phyloP scores from a whole-genome alignment of 2,797 vertebrate species.

The Salmo trutta region DNA sequence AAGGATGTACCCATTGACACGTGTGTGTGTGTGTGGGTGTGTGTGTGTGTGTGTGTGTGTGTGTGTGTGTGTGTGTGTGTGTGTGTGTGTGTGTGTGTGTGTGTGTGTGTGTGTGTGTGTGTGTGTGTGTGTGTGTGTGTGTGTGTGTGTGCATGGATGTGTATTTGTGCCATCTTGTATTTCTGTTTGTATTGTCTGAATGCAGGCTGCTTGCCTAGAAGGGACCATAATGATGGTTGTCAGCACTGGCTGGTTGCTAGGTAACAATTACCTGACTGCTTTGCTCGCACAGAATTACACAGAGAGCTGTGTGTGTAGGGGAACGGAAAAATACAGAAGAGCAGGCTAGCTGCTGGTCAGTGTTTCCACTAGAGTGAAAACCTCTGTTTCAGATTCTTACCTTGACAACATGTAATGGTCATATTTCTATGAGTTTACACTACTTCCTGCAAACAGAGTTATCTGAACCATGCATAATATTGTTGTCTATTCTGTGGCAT shows the following conservation, averaged over 20 bases:
- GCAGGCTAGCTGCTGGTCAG: constrained; percentile 40
- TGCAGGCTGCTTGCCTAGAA: constrained; percentile 65
- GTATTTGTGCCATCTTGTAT: constrained; percentile 2
- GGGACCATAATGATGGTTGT: constrained; percentile 75
- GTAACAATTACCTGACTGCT: constrained; percentile 83
- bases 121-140: background rate
- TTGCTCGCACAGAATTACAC: constrained; percentile 71
- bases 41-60: too few relatives aligned
- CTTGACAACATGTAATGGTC: background rate
- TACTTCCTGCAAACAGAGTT: background rate
- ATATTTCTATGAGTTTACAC: background rate
- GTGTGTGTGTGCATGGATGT: constrained; percentile 8
- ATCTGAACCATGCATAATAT: background rate
- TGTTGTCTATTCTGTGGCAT: background rate
- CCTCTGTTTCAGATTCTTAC: background rate
- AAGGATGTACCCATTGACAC: background rate
- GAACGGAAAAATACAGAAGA: constrained; percentile 66
- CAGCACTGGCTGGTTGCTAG: constrained; percentile 81
- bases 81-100: too few relatives aligned
- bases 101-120: too few relatives aligned
- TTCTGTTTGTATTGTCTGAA: constrained; percentile 61
- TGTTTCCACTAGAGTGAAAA: background rate
- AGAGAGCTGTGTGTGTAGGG: constrained; percentile 43
- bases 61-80: too few relatives aligned
- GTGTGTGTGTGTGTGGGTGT: too few relatives aligned